Evolutionary conservation across 2,113 vertebrate genomes (phyloP).

Genomic region (rabbit (Oryctolagus cuniculus)): mOryCun1.1 NC_091435.1:140387501-140388000

Average conservation of each 20-base stretch:
- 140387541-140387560: not conserved
- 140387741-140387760: not conserved
- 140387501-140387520: not conserved
- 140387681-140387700: not conserved
- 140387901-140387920: not conserved
- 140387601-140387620: not conserved
- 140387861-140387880: slow-evolving; percentile 1
- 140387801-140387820: too few relatives aligned
- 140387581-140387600: not conserved
- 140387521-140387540: not conserved
- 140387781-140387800: not conserved
- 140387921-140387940: not conserved
- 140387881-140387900: not conserved
- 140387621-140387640: not conserved
- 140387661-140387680: not conserved
- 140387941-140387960: not conserved
- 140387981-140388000: not conserved
- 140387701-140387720: slow-evolving; percentile 1
- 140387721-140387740: slow-evolving; percentile 36
- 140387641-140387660: not conserved
- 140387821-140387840: not conserved
- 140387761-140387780: not conserved
- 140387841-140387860: slow-evolving; percentile 12
- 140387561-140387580: not conserved
- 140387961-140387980: not conserved